A percentile compares a stretch with the other conserved stretches of the same genome.
These are phyloP conservation scores for Pogonus chalceus DNA, from an alignment of 1,140 invertebrate genomes.

Conservation along the genomic window DNA sequence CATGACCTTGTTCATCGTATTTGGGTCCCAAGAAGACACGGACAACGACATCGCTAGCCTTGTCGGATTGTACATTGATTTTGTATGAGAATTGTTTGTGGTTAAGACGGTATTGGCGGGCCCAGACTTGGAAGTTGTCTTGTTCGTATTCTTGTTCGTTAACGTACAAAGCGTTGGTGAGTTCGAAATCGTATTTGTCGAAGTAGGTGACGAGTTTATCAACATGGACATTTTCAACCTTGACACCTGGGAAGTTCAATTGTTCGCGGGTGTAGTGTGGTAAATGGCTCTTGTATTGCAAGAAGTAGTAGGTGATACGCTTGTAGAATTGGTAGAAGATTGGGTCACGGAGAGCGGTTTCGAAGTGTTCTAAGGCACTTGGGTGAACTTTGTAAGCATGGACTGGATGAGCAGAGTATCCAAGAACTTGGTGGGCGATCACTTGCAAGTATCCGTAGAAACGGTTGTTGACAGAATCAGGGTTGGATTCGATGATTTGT, in stretches of 20 bases:
- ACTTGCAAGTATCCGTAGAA: slow-evolving; percentile 47
- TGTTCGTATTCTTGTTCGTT: slow-evolving; percentile 23
- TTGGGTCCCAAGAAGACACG: slow-evolving; percentile 61
- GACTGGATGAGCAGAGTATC: slow-evolving; percentile 37
- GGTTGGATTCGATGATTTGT: slow-evolving; percentile 41
- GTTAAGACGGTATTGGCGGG: slow-evolving; percentile 40
- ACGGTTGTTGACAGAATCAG: slow-evolving; percentile 39
- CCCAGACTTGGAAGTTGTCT: slow-evolving; percentile 32
- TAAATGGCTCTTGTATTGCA: slow-evolving; percentile 31
- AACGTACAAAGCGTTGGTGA: slow-evolving; percentile 49
- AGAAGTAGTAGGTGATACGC: slow-evolving; percentile 42
- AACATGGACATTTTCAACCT: slow-evolving; percentile 48
- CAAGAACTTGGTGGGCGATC: slow-evolving; percentile 34
- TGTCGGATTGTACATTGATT: slow-evolving; percentile 42
- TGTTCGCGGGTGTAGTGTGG: slow-evolving; percentile 49
- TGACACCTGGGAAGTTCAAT: slow-evolving; percentile 47
- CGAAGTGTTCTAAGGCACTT: slow-evolving; percentile 37
- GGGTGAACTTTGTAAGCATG: slow-evolving; percentile 29
- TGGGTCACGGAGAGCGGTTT: slow-evolving; percentile 54
- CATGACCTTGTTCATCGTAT: slow-evolving; percentile 45
- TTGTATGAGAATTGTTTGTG: slow-evolving; percentile 55
- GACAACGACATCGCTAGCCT: slow-evolving; percentile 41
- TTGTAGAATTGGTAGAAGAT: slow-evolving; percentile 53
- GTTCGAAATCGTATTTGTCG: slow-evolving; percentile 55
- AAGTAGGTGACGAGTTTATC: slow-evolving; percentile 61